Evolutionary conservation across 2,888 invertebrate genomes (phyloP).

Genomic region (Drosophila paucipuncta): DNA sequence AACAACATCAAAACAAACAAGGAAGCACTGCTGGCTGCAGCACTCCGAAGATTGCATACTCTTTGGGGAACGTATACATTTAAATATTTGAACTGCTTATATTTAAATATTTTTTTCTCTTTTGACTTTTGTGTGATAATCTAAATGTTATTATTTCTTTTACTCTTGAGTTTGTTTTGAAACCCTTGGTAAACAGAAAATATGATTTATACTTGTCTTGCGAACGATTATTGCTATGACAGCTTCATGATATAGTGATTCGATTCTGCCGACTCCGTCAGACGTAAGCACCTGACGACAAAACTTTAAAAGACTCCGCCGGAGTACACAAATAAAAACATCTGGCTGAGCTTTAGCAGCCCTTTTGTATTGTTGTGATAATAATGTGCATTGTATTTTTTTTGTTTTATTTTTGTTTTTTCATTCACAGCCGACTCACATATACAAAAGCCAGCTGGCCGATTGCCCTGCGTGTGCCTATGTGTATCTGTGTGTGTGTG

Average conservation of each 20-base stretch:
- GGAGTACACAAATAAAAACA: constrained; percentile 21
- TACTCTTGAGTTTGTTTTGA: too few species aligned
- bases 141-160: not conserved
- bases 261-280: not conserved
- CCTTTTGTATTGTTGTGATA: constrained; percentile 33
- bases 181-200: not conserved
- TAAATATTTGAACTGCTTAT: not conserved
- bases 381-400: constrained; percentile 56
- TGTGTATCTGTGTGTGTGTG: constrained; percentile 16
- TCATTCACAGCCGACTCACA: constrained; percentile 45
- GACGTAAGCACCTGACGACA: constrained; percentile 4
- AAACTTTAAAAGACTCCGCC: not conserved
- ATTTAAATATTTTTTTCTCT: not conserved
- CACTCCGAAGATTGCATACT: not conserved
- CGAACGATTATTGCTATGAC: not conserved
- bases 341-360: constrained; percentile 6
- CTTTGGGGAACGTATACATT: not conserved
- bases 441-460: constrained; percentile 37
- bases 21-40: not conserved
- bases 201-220: not conserved
- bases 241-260: not conserved
- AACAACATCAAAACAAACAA: not conserved
- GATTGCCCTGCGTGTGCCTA: constrained; percentile 14
- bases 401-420: not conserved
- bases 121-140: not conserved